Evolutionary conservation across 2,113 vertebrate genomes (phyloP).

Genomic region (Pedionomus torquatus): DNA sequence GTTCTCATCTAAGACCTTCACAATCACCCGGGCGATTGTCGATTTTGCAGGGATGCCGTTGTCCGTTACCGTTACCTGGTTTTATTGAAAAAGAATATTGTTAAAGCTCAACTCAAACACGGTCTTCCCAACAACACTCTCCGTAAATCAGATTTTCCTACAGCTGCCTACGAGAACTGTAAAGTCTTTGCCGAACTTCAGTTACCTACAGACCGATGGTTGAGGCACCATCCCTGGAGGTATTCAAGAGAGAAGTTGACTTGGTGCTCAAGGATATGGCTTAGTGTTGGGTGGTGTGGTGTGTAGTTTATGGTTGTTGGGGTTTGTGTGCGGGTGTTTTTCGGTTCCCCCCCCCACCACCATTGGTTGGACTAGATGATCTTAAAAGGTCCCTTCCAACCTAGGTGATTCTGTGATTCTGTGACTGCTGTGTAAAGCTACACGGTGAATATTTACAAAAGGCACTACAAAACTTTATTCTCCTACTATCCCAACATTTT

Average conservation of each 20-base stretch:
- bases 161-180: neutral
- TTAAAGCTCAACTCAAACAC: neutral
- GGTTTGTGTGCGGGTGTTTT: no score
- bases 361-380: no score
- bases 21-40: constrained; percentile 87
- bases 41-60: constrained; percentile 85
- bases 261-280: no score
- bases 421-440: neutral
- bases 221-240: no score
- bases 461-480: neutral
- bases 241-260: no score
- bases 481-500: neutral
- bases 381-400: no score
- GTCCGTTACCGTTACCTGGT: constrained; percentile 91
- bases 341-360: no score
- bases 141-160: neutral
- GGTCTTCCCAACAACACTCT: neutral
- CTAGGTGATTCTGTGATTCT: no score
- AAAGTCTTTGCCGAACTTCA: neutral
- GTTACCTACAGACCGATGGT: neutral
- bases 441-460: neutral
- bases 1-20: constrained; percentile 95
- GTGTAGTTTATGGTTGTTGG: no score
- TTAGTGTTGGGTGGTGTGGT: no score
- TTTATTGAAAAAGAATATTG: neutral